Percentiles rank a stretch among this genome's conserved stretches.
These are phyloP conservation scores for Liparis tanakae DNA, from an alignment of 2,797 vertebrate species.

Conservation along the genomic window DNA sequence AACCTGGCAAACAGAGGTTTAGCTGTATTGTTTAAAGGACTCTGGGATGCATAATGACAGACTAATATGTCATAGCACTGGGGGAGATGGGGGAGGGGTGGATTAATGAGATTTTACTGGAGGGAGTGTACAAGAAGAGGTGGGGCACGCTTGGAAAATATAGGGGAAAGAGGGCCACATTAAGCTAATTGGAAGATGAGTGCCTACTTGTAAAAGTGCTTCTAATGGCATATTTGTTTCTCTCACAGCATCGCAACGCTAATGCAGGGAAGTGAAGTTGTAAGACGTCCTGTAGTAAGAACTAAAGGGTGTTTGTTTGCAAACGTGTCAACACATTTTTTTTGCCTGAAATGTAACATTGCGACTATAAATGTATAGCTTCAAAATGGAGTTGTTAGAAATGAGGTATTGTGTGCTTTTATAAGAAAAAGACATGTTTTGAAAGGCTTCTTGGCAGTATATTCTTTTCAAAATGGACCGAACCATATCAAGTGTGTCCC, in stretches of 20 bases:
- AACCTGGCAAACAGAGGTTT: slow-evolving; percentile 99
- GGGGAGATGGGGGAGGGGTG: slow-evolving; percentile 91
- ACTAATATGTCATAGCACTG: slow-evolving; percentile 99
- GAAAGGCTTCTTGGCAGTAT: slow-evolving; percentile 45
- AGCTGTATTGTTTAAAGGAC: slow-evolving; percentile 99
- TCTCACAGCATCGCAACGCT: slow-evolving; percentile 90
- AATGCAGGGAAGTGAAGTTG: slow-evolving; percentile 93
- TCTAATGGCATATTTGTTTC: slow-evolving; percentile 99
- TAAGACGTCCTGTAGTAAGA: slow-evolving; percentile 83
- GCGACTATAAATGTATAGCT: slow-evolving; percentile 9
- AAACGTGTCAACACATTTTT: slow-evolving; percentile 50
- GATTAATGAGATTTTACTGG: slow-evolving; percentile 98
- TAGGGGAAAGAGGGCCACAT: slow-evolving; percentile 97
- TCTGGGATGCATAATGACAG: slow-evolving; percentile 99
- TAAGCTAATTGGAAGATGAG: slow-evolving; percentile 99
- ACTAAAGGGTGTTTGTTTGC: slow-evolving; percentile 82
- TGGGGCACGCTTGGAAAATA: slow-evolving; percentile 91
- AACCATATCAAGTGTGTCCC: slow-evolving; percentile 33
- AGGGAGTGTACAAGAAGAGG: slow-evolving; percentile 89
- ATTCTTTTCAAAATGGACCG: slow-evolving; percentile 29
- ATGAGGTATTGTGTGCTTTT: slow-evolving; percentile 7
- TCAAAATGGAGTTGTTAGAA: slow-evolving; percentile 6
- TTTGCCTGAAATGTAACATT: slow-evolving; percentile 8
- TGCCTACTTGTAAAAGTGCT: slow-evolving; percentile 99
- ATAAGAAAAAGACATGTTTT: slow-evolving; percentile 26